These are phyloP conservation scores for Cotesia glomerata DNA, from an alignment of 1,140 invertebrate species.

Conservation along the genomic window DNA sequence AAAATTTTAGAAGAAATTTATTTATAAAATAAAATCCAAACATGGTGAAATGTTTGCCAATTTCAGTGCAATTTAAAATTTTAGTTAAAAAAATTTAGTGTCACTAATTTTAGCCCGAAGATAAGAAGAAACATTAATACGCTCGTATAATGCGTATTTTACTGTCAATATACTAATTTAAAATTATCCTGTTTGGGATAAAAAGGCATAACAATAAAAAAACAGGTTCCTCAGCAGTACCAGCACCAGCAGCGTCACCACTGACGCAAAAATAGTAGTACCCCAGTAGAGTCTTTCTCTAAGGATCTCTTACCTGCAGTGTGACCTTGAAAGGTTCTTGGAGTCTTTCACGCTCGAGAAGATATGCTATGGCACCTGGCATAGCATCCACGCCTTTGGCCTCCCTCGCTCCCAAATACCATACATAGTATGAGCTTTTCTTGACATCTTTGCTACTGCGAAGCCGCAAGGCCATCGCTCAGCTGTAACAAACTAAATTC, in stretches of 20 bases:
- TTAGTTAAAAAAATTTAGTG: too few species aligned
- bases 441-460: constrained; percentile 85
- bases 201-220: too few species aligned
- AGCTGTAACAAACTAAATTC: constrained; percentile 42
- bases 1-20: too few species aligned
- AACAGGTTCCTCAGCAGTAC: too few species aligned
- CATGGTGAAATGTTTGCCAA: too few species aligned
- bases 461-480: constrained; percentile 63
- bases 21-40: too few species aligned
- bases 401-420: constrained; percentile 96
- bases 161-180: too few species aligned
- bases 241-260: background rate
- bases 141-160: too few species aligned
- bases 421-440: constrained; percentile 97
- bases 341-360: constrained; percentile 83
- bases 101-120: too few species aligned
- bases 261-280: background rate
- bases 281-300: background rate
- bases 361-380: constrained; percentile 82
- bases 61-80: too few species aligned
- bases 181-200: too few species aligned
- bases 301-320: constrained; percentile 65
- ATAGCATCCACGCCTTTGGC: constrained; percentile 77
- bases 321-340: constrained; percentile 91
- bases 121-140: too few species aligned